Evolutionary conservation across 2,797 vertebrate genomes (phyloP), one percentile per base, ranked within the genome.

Genomic region (Semotilus atromaculatus): DNA sequence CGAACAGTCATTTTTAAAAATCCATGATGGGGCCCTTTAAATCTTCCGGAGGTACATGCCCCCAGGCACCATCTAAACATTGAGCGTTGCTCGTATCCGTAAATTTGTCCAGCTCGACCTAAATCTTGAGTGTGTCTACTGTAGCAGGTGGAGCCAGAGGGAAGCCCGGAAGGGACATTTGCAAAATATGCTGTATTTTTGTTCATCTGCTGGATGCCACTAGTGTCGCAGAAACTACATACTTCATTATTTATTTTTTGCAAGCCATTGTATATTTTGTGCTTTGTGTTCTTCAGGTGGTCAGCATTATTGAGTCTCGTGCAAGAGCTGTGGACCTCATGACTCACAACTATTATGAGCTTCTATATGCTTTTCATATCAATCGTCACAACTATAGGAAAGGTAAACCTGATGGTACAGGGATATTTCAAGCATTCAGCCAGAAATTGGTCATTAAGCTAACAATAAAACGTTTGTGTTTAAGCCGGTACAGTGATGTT

Each of bases 321-420:
- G 98, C 98, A 7, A 91, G 98, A 66, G 96, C 97, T 0, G 94
- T 98, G 84, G 98, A 99, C 88, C 96, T 99, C 23, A 96, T 98
- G 94, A 94, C 96, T 62, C 97, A 99, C 80, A 99, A 97, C 84
- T 99, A 99, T 93, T 99, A 99, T 0, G 98, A 99, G 92, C 95
- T 99, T 82, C 96, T 99, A 0, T 99, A 99, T 0, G 96, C 97
- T 10, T 99, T 99, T 91, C 98, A 99, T 85, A 94, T 99, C 91
- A 96, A 97, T 91, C 95, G 98, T 10, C 97, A 99, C 94, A 99
- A 99, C 93, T 99, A 97, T 91, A 95, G 98, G 83, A 99, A 99
- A 95, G 98, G 98, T 98, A 81, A 84, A 90, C 67, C 11, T n/a
- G 48, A 36, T 14, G 31, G 9, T 67, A 36, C 31, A 36, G 18